These are phyloP conservation scores for Pteropus alecto DNA, from an alignment of 2,113 vertebrate species.

Conservation along the genomic window DNA sequence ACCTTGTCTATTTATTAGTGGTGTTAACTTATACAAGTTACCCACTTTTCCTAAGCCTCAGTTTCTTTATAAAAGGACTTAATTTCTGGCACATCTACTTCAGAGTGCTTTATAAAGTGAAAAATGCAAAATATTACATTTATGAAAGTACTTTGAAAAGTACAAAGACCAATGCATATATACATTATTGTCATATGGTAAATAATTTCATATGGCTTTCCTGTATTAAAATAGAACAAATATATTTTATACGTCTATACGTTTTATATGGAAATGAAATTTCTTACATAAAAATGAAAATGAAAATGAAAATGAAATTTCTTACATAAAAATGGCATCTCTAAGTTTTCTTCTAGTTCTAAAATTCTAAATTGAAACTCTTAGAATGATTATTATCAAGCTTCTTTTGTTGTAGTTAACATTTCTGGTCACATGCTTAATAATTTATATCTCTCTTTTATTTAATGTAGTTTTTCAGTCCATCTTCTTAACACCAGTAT, in stretches of 20 bases:
- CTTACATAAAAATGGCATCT: neutral
- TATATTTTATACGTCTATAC: neutral
- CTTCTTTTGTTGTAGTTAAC: neutral
- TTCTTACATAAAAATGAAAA: neutral
- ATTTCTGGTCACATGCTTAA: neutral
- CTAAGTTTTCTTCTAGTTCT: neutral
- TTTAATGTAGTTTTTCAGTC: neutral
- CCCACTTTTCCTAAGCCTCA: neutral
- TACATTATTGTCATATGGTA: neutral
- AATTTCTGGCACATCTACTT: neutral
- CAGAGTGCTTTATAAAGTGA: neutral
- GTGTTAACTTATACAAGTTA: neutral
- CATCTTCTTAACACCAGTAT: neutral
- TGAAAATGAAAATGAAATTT: constrained; percentile 24
- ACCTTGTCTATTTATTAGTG: neutral
- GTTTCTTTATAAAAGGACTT: neutral
- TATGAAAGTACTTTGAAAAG: neutral
- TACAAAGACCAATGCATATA: neutral
- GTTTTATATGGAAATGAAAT: neutral
- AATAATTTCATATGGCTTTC: neutral
- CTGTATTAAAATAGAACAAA: neutral
- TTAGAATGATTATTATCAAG: neutral
- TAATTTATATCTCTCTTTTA: neutral
- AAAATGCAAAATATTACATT: neutral
- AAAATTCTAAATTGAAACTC: neutral